Evolutionary conservation across 2,888 invertebrate species (phyloP).

Genomic region (Mechanitis messenoides): DNA sequence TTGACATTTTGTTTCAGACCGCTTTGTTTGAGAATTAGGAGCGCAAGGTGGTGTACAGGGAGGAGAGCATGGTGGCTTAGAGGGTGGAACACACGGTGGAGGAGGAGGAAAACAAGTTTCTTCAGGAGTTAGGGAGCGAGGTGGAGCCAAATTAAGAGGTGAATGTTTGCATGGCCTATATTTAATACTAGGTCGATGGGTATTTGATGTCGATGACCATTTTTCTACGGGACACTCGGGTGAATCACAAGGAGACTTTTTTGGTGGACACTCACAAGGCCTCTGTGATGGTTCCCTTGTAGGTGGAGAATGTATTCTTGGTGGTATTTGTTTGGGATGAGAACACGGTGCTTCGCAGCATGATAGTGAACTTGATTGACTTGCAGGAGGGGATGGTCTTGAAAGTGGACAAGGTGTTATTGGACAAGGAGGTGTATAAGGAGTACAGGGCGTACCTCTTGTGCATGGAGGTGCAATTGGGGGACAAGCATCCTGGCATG

Average conservation of each 20-base stretch:
- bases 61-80: constrained; percentile 10
- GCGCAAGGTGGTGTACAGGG: constrained; percentile 8
- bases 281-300: constrained; percentile 6
- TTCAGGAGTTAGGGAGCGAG: neutral
- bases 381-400: constrained; percentile 2
- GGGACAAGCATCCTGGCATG: constrained; percentile 18
- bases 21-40: no score
- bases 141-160: neutral
- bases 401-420: constrained; percentile 9
- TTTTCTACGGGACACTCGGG: constrained; percentile 11
- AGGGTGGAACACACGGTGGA: constrained; percentile 11
- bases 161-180: constrained; percentile 8
- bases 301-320: constrained; percentile 12
- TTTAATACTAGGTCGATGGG: neutral
- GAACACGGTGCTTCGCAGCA: constrained; percentile 1
- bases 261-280: constrained; percentile 11
- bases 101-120: constrained; percentile 12
- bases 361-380: neutral
- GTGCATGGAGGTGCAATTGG: constrained; percentile 18
- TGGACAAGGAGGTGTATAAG: constrained; percentile 6
- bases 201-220: neutral
- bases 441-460: constrained; percentile 1
- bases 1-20: constrained; percentile 11
- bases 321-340: constrained; percentile 6
- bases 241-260: constrained; percentile 10